These are phyloP conservation scores for Pachydiplax longipennis DNA, from an alignment of 2,888 invertebrate species.

Conservation along the genomic window DNA sequence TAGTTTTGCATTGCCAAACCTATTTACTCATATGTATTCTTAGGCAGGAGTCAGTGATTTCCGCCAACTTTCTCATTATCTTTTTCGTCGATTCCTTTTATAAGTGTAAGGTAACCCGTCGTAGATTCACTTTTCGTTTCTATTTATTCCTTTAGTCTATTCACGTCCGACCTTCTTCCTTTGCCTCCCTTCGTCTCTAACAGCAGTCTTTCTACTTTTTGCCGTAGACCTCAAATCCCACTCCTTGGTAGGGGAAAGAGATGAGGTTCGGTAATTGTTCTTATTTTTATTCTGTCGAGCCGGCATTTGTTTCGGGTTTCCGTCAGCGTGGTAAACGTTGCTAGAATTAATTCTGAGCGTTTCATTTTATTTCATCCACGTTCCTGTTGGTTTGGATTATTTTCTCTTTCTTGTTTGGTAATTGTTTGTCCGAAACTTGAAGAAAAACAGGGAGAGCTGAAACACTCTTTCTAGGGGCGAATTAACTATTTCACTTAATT, in stretches of 20 bases:
- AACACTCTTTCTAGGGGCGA: too few species aligned
- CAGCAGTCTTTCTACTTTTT: background rate
- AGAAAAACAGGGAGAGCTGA: too few species aligned
- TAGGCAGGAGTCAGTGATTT: too few species aligned
- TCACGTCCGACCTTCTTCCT: background rate
- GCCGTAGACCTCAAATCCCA: background rate
- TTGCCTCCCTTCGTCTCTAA: background rate
- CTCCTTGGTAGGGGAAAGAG: background rate
- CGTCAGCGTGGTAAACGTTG: background rate
- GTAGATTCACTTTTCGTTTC: background rate
- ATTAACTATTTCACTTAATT: too few species aligned
- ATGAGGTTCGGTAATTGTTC: background rate
- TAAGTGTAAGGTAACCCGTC: too few species aligned
- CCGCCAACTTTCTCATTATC: too few species aligned
- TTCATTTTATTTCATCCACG: background rate
- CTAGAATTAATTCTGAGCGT: background rate
- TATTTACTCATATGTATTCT: too few species aligned
- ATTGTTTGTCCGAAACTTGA: too few species aligned
- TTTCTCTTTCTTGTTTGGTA: too few species aligned
- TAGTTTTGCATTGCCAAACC: too few species aligned
- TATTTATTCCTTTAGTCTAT: background rate
- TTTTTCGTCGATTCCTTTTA: too few species aligned
- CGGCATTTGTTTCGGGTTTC: background rate
- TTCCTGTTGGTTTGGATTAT: too few species aligned
- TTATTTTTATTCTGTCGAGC: background rate